These are phyloP conservation scores for Parambassis ranga DNA, from an alignment of 2,797 vertebrate genomes.

Conservation along the genomic window DNA sequence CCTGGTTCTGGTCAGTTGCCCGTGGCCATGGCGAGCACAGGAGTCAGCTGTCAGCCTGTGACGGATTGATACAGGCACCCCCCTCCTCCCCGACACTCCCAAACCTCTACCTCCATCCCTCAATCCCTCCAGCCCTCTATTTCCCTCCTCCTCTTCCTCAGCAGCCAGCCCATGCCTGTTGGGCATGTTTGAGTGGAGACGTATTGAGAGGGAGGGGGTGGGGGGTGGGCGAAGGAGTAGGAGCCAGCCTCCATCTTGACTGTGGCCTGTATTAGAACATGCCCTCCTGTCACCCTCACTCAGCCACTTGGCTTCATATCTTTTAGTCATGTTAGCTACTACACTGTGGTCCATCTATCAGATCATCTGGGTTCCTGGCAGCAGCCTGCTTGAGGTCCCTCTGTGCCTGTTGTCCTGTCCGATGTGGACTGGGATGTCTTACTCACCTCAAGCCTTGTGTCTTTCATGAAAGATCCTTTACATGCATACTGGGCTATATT, in stretches of 20 bases:
- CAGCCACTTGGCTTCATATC: constrained; percentile 57
- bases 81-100: constrained; percentile 58
- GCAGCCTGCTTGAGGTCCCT: constrained; percentile 46
- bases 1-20: constrained; percentile 88
- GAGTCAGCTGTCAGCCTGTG: constrained; percentile 89
- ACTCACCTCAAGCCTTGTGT: constrained; percentile 27
- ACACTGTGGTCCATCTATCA: constrained; percentile 39
- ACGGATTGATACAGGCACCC: constrained; percentile 93
- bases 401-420: constrained; percentile 46
- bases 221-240: background rate
- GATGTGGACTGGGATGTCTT: constrained; percentile 40
- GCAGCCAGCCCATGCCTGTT: constrained; percentile 81
- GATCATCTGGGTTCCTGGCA: constrained; percentile 62
- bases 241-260: constrained; percentile 72
- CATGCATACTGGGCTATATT: background rate
- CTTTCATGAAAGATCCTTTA: background rate
- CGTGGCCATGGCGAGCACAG: constrained; percentile 81
- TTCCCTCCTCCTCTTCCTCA: constrained; percentile 60
- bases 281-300: constrained; percentile 55
- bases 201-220: constrained; percentile 30
- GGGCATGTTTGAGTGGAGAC: constrained; percentile 84
- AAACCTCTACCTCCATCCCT: constrained; percentile 61
- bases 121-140: constrained; percentile 34
- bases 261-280: constrained; percentile 66
- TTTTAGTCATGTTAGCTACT: constrained; percentile 47